Evolutionary conservation across 2,113 vertebrate species (phyloP).

Genomic region (Antennarius striatus): DNA sequence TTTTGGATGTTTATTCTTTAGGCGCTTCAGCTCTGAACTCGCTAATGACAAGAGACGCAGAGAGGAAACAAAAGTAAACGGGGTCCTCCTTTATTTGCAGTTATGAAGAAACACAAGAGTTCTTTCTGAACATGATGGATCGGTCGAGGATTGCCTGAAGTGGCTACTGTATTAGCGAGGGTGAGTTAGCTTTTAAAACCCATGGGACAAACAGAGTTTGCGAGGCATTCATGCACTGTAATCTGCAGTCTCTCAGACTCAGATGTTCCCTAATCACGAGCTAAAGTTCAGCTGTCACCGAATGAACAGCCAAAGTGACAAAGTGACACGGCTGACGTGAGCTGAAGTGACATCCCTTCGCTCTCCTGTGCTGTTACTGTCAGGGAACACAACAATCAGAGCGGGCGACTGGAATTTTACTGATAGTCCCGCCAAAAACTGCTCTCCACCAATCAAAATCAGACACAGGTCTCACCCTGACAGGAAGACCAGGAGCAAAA

Average conservation of each 20-base stretch:
- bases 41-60: not conserved
- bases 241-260: constrained; percentile 36
- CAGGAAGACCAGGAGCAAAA: constrained; percentile 10
- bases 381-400: constrained; percentile 41
- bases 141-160: not conserved
- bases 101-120: not conserved
- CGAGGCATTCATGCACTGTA: constrained; percentile 4
- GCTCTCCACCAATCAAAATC: constrained; percentile 39
- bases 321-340: constrained; percentile 41
- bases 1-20: constrained; percentile 16
- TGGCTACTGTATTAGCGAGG: no score
- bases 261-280: constrained; percentile 23
- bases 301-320: constrained; percentile 40
- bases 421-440: constrained; percentile 33
- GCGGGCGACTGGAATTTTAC: constrained; percentile 34
- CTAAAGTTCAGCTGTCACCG: constrained; percentile 44
- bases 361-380: constrained; percentile 32
- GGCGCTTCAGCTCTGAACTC: constrained; percentile 13
- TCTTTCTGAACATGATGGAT: not conserved
- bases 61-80: not conserved
- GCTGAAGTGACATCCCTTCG: constrained; percentile 34
- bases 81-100: not conserved
- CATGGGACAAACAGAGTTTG: not conserved
- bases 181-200: not conserved
- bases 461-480: constrained; percentile 19